Evolutionary conservation across 2,888 invertebrate species (phyloP).

Genomic region (Eilema caniola): DNA sequence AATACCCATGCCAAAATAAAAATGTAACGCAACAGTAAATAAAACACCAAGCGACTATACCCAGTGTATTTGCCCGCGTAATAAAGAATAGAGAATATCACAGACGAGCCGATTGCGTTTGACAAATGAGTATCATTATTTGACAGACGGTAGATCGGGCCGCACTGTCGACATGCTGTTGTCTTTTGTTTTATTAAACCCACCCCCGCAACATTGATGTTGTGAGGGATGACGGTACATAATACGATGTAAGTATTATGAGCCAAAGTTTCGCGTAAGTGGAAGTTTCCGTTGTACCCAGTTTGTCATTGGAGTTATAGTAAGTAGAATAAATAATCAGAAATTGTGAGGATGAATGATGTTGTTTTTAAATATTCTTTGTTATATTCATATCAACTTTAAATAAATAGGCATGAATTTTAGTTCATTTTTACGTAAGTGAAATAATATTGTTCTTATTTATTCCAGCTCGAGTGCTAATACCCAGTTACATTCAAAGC

Average conservation of each 20-base stretch:
- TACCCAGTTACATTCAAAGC: background rate
- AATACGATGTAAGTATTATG: conserved; percentile 61
- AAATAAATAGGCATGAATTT: too few species aligned
- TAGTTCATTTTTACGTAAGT: background rate
- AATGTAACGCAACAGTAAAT: background rate
- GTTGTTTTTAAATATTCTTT: background rate
- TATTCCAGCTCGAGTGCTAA: too few species aligned
- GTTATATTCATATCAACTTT: background rate
- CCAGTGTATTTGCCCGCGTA: conserved; percentile 46
- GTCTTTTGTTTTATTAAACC: conserved; percentile 86
- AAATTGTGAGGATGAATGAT: conserved; percentile 1
- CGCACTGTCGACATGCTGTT: conserved; percentile 79
- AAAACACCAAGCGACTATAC: conserved; percentile 5
- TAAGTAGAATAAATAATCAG: background rate
- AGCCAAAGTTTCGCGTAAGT: conserved; percentile 39
- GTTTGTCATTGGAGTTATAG: background rate
- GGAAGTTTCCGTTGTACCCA: background rate
- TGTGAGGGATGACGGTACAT: conserved; percentile 69
- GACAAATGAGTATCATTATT: conserved; percentile 86
- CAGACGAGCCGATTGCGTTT: conserved; percentile 70
- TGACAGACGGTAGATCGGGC: conserved; percentile 81
- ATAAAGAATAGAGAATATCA: conserved; percentile 51
- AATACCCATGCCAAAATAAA: background rate
- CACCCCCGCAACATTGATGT: conserved; percentile 63
- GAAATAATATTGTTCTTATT: background rate